Percentiles rank a stretch among this genome's conserved stretches.
Conservation (phyloP, 2,797 vertebrate genomes). For the Mallotus villosus region DNA sequence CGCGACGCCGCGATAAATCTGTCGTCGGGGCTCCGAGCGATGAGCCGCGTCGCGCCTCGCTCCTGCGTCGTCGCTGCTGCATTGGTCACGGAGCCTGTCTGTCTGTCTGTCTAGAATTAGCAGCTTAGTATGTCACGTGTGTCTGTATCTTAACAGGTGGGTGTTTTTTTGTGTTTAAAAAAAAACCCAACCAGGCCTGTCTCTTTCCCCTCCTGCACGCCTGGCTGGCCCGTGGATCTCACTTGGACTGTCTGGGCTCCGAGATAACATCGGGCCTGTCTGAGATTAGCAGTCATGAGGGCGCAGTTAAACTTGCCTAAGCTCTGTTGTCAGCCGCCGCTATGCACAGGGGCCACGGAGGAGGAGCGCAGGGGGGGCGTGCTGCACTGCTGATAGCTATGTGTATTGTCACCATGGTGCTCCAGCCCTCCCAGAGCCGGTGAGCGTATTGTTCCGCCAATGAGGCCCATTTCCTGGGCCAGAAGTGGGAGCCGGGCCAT, state of each 20-base stretch:
- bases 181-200: conserved; percentile 30
- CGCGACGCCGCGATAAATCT: conserved; percentile 13
- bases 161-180: not conserved
- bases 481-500: conserved; percentile 16
- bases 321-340: conserved; percentile 45
- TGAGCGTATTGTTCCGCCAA: conserved; percentile 55
- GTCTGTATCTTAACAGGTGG: conserved; percentile 50
- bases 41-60: conserved; percentile 21
- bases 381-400: conserved; percentile 58
- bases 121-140: not conserved
- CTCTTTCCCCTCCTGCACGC: conserved; percentile 57
- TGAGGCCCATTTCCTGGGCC: conserved; percentile 43
- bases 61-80: conserved; percentile 17
- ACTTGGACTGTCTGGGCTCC: conserved; percentile 54
- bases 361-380: conserved; percentile 44
- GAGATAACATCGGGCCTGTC: conserved; percentile 71
- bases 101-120: conserved; percentile 23
- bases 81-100: conserved; percentile 49
- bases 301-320: conserved; percentile 63
- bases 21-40: conserved; percentile 27
- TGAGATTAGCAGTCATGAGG: conserved; percentile 66
- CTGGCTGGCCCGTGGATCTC: conserved; percentile 35
- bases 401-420: conserved; percentile 63
- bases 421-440: conserved; percentile 49
- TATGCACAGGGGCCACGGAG: conserved; percentile 47